A percentile compares a stretch with the other conserved stretches of the same genome.
Conservation (phyloP, 2,797 vertebrate genomes). For the Crax fasciolata region DNA sequence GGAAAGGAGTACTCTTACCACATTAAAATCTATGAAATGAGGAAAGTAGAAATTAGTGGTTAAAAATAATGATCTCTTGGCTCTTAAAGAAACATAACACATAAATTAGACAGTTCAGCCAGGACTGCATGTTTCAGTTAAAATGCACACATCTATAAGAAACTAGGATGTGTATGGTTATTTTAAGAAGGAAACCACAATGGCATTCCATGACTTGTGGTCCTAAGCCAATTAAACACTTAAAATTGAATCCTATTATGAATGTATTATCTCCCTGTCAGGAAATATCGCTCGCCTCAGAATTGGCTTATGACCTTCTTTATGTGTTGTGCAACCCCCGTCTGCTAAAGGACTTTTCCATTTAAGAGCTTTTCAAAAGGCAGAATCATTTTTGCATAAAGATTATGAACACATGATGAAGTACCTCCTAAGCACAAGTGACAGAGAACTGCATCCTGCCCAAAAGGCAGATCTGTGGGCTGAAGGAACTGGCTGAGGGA, state of each 20-base stretch:
- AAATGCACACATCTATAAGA: background rate
- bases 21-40: slow-evolving; percentile 7
- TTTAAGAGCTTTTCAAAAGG: slow-evolving; percentile 52
- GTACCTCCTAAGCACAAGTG: background rate
- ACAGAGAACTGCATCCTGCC: background rate
- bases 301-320: slow-evolving; percentile 16
- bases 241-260: slow-evolving; percentile 6
- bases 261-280: slow-evolving; percentile 15
- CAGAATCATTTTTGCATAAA: slow-evolving; percentile 22
- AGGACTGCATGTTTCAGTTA: background rate
- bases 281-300: background rate
- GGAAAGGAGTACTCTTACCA: slow-evolving; percentile 15
- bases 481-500: background rate
- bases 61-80: slow-evolving; percentile 23
- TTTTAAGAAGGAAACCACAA: slow-evolving; percentile 25
- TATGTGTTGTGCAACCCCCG: background rate
- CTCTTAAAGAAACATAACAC: slow-evolving; percentile 35
- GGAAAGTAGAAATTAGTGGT: slow-evolving; percentile 34
- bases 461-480: slow-evolving; percentile 21
- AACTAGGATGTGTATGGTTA: background rate
- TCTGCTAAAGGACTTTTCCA: background rate
- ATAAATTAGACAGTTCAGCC: background rate
- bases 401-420: background rate
- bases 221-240: slow-evolving; percentile 36
- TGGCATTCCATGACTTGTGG: slow-evolving; percentile 1